Conservation (phyloP, 2,113 vertebrate genomes). For the Fulica atra region DNA sequence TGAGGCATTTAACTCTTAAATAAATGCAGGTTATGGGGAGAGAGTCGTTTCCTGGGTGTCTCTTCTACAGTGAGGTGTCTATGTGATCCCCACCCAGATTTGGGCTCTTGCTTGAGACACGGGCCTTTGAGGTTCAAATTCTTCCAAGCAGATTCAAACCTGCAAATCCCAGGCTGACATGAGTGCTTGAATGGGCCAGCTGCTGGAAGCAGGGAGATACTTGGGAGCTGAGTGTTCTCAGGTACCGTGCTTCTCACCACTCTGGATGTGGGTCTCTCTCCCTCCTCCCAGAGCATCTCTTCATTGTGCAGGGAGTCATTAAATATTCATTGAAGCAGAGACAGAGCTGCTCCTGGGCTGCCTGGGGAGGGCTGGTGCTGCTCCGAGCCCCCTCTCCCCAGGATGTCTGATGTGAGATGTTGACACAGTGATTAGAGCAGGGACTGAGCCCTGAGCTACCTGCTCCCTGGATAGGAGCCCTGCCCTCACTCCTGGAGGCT, state of each 20-base stretch:
- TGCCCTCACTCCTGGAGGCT: accelerated
- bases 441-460: neutral
- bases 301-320: constrained; percentile 19
- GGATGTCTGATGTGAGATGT: neutral
- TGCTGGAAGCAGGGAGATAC: neutral
- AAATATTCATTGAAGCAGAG: constrained; percentile 45
- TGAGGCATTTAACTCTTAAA: neutral
- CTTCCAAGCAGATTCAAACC: neutral
- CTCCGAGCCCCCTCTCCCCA: accelerated
- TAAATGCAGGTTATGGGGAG: neutral
- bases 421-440: constrained; percentile 25
- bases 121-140: neutral
- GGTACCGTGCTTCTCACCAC: accelerated
- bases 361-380: neutral
- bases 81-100: neutral
- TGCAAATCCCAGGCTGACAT: neutral
- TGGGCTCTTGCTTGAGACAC: neutral
- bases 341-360: accelerated
- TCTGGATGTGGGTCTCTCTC: neutral
- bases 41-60: neutral
- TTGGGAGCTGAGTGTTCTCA: neutral
- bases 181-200: neutral
- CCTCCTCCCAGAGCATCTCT: neutral
- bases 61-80: neutral
- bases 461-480: neutral